A percentile compares a stretch with the other conserved stretches of the same genome.
Conservation (phyloP, 2,113 vertebrate species). For the Odontophorus gujanensis region DNA sequence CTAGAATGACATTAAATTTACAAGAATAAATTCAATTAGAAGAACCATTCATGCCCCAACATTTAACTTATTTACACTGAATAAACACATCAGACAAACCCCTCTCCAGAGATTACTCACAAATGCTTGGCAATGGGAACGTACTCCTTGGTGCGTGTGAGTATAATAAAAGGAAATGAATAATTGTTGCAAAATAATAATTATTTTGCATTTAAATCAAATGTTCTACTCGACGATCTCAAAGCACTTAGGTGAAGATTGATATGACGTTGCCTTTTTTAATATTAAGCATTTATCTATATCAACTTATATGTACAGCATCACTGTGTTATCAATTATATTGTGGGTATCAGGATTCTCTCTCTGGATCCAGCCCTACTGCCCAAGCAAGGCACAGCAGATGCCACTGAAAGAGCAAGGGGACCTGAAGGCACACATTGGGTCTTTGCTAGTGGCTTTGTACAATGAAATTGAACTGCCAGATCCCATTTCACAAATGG, state of each 20-base stretch:
- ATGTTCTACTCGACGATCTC: not conserved
- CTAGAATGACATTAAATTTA: conserved; percentile 48
- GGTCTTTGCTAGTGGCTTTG: not conserved
- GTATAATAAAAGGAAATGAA: conserved; percentile 32
- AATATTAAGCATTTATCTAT: not conserved
- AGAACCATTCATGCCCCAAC: conserved; percentile 22
- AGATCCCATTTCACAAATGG: conserved; percentile 1
- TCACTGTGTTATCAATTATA: not conserved
- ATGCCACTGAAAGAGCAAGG: not conserved
- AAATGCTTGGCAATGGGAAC: conserved; percentile 40
- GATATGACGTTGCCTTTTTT: not conserved
- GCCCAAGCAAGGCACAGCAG: not conserved
- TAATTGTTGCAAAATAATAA: not conserved
- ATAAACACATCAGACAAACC: conserved; percentile 59
- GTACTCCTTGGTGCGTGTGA: not conserved
- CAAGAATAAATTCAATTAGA: conserved; percentile 65
- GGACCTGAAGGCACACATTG: not conserved
- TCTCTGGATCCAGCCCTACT: not conserved
- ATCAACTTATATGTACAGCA: not conserved
- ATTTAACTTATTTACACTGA: conserved; percentile 67
- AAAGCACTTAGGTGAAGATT: not conserved
- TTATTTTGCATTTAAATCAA: conserved; percentile 38
- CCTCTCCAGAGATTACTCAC: conserved; percentile 9
- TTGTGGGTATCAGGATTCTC: no score
- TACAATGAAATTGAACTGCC: not conserved